Conservation (phyloP, 2,113 vertebrate species). For the Prietella phreatophila region DNA sequence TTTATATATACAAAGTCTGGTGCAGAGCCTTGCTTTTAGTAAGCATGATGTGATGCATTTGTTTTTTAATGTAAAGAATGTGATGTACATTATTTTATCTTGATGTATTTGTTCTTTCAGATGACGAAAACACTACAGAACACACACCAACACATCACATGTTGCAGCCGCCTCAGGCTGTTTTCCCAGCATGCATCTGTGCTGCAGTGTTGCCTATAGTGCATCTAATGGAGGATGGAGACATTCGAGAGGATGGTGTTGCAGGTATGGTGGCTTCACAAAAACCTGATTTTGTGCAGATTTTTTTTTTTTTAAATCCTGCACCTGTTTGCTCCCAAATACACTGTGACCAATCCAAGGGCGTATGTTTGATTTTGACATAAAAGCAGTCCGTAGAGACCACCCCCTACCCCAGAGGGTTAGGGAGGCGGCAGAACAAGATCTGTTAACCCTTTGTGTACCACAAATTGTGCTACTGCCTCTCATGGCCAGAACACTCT, state of each 20-base stretch:
- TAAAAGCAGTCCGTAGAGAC: too few relatives aligned
- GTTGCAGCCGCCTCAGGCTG: conserved; percentile 92
- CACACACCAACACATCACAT: conserved; percentile 95
- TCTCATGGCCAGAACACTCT: too few relatives aligned
- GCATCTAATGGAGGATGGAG: conserved; percentile 97
- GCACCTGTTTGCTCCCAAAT: background rate
- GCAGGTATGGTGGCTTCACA: conserved; percentile 74
- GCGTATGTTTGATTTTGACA: too few relatives aligned
- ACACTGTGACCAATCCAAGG: background rate
- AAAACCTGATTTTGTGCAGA: background rate
- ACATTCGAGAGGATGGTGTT: conserved; percentile 94
- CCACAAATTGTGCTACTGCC: too few relatives aligned
- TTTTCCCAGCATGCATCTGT: conserved; percentile 98
- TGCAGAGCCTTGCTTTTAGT: background rate
- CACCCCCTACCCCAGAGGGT: too few relatives aligned
- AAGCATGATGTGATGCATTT: background rate
- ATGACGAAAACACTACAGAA: conserved; percentile 93
- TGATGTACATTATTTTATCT: background rate
- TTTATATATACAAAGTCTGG: background rate
- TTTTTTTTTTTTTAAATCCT: background rate
- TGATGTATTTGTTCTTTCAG: conserved; percentile 59
- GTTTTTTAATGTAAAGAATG: background rate
- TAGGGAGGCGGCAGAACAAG: too few relatives aligned
- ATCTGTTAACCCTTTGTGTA: too few relatives aligned
- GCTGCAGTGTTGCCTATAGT: conserved; percentile 95